Conservation (phyloP, 2,113 vertebrate species). For the Dipodomys ordii region DNA sequence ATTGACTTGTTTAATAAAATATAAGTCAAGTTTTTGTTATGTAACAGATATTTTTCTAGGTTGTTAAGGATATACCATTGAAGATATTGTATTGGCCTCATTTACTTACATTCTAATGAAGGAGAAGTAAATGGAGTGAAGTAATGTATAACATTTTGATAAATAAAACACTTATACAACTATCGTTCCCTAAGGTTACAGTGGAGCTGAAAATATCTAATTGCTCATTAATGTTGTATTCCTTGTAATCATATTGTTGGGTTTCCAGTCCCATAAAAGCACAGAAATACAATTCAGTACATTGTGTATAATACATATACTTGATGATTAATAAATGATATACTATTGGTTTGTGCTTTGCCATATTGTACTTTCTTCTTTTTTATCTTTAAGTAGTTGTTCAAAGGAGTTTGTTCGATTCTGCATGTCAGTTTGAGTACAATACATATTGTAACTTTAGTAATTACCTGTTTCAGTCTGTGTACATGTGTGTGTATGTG, state of each 20-base stretch:
- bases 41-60: not conserved
- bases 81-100: not conserved
- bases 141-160: not conserved
- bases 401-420: too few relatives aligned
- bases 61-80: not conserved
- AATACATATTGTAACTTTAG: too few relatives aligned
- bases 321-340: too few relatives aligned
- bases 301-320: not conserved
- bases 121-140: not conserved
- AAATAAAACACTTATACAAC: not conserved
- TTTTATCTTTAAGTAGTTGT: too few relatives aligned
- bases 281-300: not conserved
- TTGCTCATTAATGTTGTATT: not conserved
- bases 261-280: not conserved
- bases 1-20: conserved; percentile 13
- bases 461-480: too few relatives aligned
- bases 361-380: too few relatives aligned
- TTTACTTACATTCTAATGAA: conserved; percentile 7
- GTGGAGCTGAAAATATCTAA: not conserved
- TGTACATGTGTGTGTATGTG: too few relatives aligned
- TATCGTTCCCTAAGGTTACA: not conserved
- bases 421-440: too few relatives aligned
- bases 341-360: too few relatives aligned
- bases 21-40: not conserved
- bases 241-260: not conserved